Evolutionary conservation across 2,888 invertebrate genomes (phyloP), one percentile per base, ranked within the genome.

Genomic region (Brachyopa scutellaris): DNA sequence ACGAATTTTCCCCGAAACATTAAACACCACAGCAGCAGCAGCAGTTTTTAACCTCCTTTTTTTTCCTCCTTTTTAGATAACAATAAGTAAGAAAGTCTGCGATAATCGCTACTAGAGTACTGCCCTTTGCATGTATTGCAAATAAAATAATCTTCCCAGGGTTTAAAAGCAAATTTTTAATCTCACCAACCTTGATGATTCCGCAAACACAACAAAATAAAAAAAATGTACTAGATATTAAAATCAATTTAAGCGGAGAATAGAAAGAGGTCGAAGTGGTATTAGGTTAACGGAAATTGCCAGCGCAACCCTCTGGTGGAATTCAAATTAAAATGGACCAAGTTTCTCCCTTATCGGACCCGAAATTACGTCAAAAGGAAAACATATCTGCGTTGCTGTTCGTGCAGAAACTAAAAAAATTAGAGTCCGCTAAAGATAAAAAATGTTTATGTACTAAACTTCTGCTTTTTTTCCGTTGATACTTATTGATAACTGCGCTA

Each of bases 221-320:
- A 53, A 59, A 74, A 40, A 23, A 26, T 26, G 26, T 6, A 26
- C 3, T 5, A 26, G 3, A 6, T 61, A 55, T 61, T 36, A 31
- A 76, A 76, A 76, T 69, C 69, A 69, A 76, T 76, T 69, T 61
- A 47, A 47, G 38, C 51, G 26, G n/a, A 33, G 26, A 66, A 53
- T 29, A 59, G 45, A 38, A 59, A 29, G 47, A 45, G 45, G 36
- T 61, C 61, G 29, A 76, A 61, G 59, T 42, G 36, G 53, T 47
- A 61, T 36, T 33, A 55, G 69, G 33, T 3, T 15, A 64, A 53
- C 57, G 61, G 53, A 45, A 59, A 61, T 69, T 23, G n/a, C 26
- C 45, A 53, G 9, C 31, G 11, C 59, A 76, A 47, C 36, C 69
- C 76, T 38, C 29, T 38, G 21, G 2, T 21, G 59, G 47, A 76